A percentile compares a stretch with the other conserved stretches of the same genome.
phyloP scores from a whole-genome alignment of 1,140 invertebrate genomes.

The Gonatopus flavifemur region DNA sequence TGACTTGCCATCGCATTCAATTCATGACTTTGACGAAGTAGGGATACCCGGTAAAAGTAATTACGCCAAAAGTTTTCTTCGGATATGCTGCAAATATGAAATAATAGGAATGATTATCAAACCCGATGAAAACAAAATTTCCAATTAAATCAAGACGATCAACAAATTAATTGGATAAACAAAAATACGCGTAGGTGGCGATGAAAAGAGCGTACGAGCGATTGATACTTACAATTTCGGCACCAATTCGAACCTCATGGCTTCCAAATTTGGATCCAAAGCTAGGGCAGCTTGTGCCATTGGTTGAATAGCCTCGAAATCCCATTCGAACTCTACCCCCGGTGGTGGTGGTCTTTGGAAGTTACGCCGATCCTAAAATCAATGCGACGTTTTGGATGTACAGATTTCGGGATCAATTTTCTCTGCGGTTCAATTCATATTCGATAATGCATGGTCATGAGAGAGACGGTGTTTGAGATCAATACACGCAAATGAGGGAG shows the following conservation, averaged over 20 bases:
- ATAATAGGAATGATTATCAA: neutral
- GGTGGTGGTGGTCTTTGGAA: constrained; percentile 95
- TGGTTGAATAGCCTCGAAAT: constrained; percentile 88
- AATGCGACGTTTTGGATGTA: constrained; percentile 16
- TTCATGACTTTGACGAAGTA: constrained; percentile 96
- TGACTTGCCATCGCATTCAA: constrained; percentile 68
- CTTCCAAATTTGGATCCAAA: constrained; percentile 92
- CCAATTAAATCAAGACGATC: constrained; percentile 9
- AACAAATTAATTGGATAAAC: neutral
- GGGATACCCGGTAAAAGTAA: constrained; percentile 98
- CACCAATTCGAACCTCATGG: constrained; percentile 98
- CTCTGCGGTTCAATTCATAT: too few relatives aligned
- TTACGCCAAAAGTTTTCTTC: constrained; percentile 99
- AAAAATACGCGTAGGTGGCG: too few relatives aligned
- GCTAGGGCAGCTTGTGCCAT: constrained; percentile 91
- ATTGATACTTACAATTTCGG: constrained; percentile 85
- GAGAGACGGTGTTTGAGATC: too few relatives aligned
- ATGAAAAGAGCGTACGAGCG: neutral
- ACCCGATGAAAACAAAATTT: neutral
- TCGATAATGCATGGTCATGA: too few relatives aligned
- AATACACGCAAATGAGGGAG: too few relatives aligned
- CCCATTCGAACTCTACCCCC: constrained; percentile 94
- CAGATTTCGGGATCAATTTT: too few relatives aligned
- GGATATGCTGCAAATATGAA: constrained; percentile 81
- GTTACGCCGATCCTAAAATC: constrained; percentile 87